Evolutionary conservation across 2,113 vertebrate genomes (phyloP).

Genomic region (Gila orcuttii): DNA sequence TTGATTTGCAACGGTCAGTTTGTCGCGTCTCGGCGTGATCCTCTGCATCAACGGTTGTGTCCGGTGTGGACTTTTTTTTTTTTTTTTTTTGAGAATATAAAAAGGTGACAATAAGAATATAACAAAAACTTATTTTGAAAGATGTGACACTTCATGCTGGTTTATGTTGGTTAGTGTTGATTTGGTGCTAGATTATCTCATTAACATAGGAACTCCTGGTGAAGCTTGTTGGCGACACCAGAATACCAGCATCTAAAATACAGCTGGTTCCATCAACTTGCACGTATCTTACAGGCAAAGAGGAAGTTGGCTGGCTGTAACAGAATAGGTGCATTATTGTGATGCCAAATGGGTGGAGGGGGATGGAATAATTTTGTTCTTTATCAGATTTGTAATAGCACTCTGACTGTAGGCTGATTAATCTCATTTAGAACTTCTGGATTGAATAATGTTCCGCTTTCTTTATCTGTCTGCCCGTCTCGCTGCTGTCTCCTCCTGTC

Average conservation of each 20-base stretch:
- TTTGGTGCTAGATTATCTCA: neutral
- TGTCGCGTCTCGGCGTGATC: no score
- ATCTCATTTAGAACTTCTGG: slow-evolving; percentile 43
- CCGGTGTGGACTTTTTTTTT: no score
- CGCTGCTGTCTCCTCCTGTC: no score
- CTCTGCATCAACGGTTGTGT: no score
- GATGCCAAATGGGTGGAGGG: slow-evolving; percentile 2
- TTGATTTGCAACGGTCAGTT: no score
- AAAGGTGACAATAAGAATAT: no score
- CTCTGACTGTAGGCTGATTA: slow-evolving; percentile 32
- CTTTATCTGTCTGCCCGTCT: neutral
- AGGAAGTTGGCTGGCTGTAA: neutral
- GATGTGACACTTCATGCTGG: no score
- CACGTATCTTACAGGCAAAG: neutral
- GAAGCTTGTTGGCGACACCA: neutral
- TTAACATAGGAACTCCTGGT: neutral
- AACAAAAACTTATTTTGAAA: no score
- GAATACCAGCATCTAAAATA: neutral
- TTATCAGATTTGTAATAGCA: slow-evolving; percentile 46
- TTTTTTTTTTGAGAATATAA: no score
- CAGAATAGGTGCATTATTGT: slow-evolving; percentile 4
- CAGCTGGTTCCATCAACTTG: neutral
- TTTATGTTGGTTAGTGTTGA: no score
- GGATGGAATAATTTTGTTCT: slow-evolving; percentile 38
- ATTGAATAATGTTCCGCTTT: slow-evolving; percentile 14